Evolutionary conservation across 1,140 invertebrate genomes (phyloP), one percentile per base, ranked within the genome.

Genomic region (Mercenaria mercenaria): DNA sequence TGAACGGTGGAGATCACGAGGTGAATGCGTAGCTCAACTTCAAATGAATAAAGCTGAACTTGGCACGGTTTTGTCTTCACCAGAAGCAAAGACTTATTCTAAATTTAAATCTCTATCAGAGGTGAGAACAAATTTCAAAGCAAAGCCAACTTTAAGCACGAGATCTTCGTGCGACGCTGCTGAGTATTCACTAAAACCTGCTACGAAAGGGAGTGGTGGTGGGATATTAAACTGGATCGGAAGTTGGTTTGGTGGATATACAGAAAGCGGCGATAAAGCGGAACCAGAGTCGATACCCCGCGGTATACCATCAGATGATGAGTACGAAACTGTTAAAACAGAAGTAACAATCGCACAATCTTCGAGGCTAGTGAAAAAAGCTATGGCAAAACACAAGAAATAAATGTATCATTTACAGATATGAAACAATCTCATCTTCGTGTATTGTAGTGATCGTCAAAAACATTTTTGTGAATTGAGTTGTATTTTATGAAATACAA

Each of bases 11-110:
- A 37, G 6, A 18, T 0, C 4, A 4, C 34, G 64, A 11, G 81
- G 81, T 23, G 37, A 69, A 47, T n/a, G 61, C 18, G 39, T 59
- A n/a, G 59, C 26, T 15, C 81, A 84, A 23, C 29, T 84, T 20
- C 81, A 69, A 23, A 64, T 56, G 39, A 84, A 84, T 29, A 67
- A 84, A 13, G 41, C 41, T 13, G 81, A 64, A 69, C 39, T 84
- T 37, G 59, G 29, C 11, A 18, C 29, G 4, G 59, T 52, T 37
- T 32, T 20, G 0, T 26, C 59, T 20, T 69, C n/a, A 29, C 37
- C 37, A 67, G 59, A 34, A 18, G 67, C 67, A 32, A 76, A 59
- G 32, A 56, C 18, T 37, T 59, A 52, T 11, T 74, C 84, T 39
- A 76, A 86, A 18, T 37, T 76, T 11, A 59, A 56, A 34, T 26